These are phyloP conservation scores for Propithecus perrieri DNA, from an alignment of 2,797 vertebrate species.

Conservation along the genomic window DNA sequence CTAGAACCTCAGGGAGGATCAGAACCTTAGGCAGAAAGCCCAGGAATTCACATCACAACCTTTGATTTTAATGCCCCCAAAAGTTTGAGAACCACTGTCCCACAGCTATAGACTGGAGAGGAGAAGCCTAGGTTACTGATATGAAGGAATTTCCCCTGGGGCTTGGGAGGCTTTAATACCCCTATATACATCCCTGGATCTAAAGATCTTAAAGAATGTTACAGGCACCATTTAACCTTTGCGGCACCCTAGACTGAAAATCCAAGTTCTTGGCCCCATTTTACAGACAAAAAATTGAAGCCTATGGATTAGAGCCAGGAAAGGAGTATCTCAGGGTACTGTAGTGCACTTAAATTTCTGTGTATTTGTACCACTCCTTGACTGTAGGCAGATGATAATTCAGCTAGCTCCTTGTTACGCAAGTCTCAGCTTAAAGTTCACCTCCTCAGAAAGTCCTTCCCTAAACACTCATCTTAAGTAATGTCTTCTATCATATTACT, in stretches of 20 bases:
- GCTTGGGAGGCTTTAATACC: conserved; percentile 54
- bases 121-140: background rate
- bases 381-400: conserved; percentile 21
- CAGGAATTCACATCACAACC: background rate
- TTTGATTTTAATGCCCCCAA: conserved; percentile 17
- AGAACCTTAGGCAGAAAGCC: background rate
- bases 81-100: conserved; percentile 18
- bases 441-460: background rate
- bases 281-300: conserved; percentile 56
- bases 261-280: conserved; percentile 4
- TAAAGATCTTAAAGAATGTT: conserved; percentile 53
- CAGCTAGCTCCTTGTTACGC: background rate
- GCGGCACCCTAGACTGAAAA: conserved; percentile 13
- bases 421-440: background rate
- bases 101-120: background rate
- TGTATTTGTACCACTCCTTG: conserved; percentile 13
- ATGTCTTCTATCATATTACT: background rate
- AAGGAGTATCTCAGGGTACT: background rate
- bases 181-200: background rate
- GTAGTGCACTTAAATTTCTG: background rate
- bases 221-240: conserved; percentile 56
- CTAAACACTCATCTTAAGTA: conserved; percentile 12
- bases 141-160: conserved; percentile 5
- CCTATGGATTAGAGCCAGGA: background rate
- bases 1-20: background rate